phyloP scores from a whole-genome alignment of 2,888 invertebrate species.

The Gymnocheta viridis region DNA sequence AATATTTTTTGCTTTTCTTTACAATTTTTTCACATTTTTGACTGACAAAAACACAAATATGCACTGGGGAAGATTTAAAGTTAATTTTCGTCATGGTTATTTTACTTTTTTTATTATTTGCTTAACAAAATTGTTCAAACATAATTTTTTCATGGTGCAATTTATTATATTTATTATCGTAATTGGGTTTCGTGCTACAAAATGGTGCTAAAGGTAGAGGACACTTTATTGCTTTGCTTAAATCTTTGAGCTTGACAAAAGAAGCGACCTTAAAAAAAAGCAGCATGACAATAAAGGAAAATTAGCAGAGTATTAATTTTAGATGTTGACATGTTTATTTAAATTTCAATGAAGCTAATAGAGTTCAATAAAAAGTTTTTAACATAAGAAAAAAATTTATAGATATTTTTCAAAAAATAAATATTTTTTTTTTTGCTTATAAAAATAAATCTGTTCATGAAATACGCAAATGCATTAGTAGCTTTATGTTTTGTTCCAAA shows the following conservation, averaged over 20 bases:
- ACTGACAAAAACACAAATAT: conserved; percentile 50
- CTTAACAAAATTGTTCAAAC: neutral
- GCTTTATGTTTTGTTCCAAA: neutral
- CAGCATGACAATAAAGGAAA: neutral
- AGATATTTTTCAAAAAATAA: too few species aligned
- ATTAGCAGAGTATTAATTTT: too few species aligned
- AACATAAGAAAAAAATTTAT: too few species aligned
- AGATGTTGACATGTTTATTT: too few species aligned
- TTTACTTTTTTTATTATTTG: neutral
- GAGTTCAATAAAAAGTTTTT: too few species aligned
- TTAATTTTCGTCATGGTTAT: conserved; percentile 49
- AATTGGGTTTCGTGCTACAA: neutral
- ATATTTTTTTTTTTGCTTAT: neutral
- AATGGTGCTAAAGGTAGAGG: neutral
- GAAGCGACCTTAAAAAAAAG: neutral
- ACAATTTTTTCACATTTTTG: neutral
- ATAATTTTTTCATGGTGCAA: conserved; percentile 31
- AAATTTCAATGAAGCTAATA: too few species aligned
- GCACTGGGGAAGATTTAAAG: conserved; percentile 58
- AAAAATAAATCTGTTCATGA: neutral
- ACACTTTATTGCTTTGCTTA: neutral
- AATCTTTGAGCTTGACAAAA: neutral
- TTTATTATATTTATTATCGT: conserved; percentile 18
- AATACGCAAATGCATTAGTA: neutral
- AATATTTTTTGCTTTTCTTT: conserved; percentile 4